Evolutionary conservation across 2,888 invertebrate genomes (phyloP), one percentile per base, ranked within the genome.

Genomic region (Rhorus exstirpatorius): DNA sequence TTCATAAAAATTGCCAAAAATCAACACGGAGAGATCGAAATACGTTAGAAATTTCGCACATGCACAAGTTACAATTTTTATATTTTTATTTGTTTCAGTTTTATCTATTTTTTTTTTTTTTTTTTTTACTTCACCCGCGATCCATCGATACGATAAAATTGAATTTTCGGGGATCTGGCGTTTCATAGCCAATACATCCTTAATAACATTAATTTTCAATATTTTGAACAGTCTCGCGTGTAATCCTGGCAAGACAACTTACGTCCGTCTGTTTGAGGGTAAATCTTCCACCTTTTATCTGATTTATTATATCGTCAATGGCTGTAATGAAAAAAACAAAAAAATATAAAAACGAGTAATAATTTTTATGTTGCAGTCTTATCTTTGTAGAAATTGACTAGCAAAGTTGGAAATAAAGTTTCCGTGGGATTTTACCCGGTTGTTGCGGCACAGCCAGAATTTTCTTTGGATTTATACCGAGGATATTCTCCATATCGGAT

Each of bases 231-330:
- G 17, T 46, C 8, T 41, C 8, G 8, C 8, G 8, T 26, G 8
- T 38, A 3, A 38, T 38, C 10, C 1, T 38, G 1, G 8, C 21
- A 51, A n/a, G 19, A 35, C 19, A 77, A 87, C 92, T 93, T 88
- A 93, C 95, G 63, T 96, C 96, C 0, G 95, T 95, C 1, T 96
- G 94, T 88, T 95, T 95, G 24, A 96, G 93, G 0, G 96, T 96
- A 92, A 96, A 96, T 87, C 95, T 95, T 41, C 96, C 96, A 17
- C 96, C 96, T 91, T 96, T 96, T 65, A 96, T 96, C 89, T 96
- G 96, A 90, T 96, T 96, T 12, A 96, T 96, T 85, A 96, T 96
- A 17, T 96, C 96, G 89, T 96, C 96, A 86, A 96, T 96, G 0
- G 95, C 96, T 92, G 84, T 44, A 88, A 55, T 71, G 38, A 49